phyloP scores from a whole-genome alignment of 1,140 invertebrate genomes.

The Goniozus legneri region DNA sequence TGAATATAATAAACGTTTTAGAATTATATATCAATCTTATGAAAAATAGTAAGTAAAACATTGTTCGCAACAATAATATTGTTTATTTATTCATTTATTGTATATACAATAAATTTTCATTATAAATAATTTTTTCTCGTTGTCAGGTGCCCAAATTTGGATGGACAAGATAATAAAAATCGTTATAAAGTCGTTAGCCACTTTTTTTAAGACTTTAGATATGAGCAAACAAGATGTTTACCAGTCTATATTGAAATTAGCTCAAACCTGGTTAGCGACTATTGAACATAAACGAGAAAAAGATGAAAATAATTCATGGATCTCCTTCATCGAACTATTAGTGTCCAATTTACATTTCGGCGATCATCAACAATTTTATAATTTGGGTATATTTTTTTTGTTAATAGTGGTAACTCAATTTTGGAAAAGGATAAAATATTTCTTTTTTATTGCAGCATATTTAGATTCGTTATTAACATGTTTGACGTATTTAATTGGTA shows the following conservation, averaged over 20 bases:
- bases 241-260: constrained; percentile 40
- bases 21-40: constrained; percentile 43
- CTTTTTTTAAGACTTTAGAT: constrained; percentile 33
- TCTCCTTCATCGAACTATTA: constrained; percentile 38
- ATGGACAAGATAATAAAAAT: constrained; percentile 35
- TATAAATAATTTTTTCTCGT: neutral
- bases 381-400: constrained; percentile 46
- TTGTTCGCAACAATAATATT: too few relatives aligned
- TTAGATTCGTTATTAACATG: constrained; percentile 54
- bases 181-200: constrained; percentile 38
- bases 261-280: constrained; percentile 33
- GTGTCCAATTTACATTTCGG: constrained; percentile 39
- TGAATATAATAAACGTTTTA: constrained; percentile 58
- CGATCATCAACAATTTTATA: constrained; percentile 56
- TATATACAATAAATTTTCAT: neutral
- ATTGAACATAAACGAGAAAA: constrained; percentile 23
- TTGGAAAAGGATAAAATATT: neutral
- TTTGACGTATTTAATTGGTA: constrained; percentile 52
- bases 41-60: constrained; percentile 20
- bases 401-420: neutral
- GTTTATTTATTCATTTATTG: too few relatives aligned
- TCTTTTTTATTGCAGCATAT: constrained; percentile 45
- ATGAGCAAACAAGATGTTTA: constrained; percentile 38
- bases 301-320: constrained; percentile 30
- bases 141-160: too few relatives aligned